Percentiles rank a stretch among this genome's conserved stretches.
These are phyloP conservation scores for Tetranychus piercei DNA, from an alignment of 2,888 invertebrate genomes.

Conservation along the genomic window DNA sequence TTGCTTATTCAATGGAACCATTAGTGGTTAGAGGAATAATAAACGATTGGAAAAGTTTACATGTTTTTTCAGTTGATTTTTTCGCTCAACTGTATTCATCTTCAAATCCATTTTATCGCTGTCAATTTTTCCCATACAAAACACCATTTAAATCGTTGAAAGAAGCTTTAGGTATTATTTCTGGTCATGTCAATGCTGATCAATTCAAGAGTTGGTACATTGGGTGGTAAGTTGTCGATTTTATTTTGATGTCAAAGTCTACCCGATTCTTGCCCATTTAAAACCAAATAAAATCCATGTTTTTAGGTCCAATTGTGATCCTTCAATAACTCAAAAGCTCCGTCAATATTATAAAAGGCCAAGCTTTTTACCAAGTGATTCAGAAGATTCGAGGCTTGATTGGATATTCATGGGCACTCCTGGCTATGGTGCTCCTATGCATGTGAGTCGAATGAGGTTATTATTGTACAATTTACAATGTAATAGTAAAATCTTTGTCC, in stretches of 20 bases:
- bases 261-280: not conserved
- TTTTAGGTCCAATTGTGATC: conserved; percentile 75
- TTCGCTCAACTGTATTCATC: conserved; percentile 49
- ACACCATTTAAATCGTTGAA: conserved; percentile 58
- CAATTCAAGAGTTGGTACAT: conserved; percentile 47
- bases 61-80: conserved; percentile 58
- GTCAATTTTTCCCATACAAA: conserved; percentile 82
- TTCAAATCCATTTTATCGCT: conserved; percentile 40
- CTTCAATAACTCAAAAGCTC: conserved; percentile 54
- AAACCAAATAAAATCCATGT: not conserved
- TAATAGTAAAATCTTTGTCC: not conserved
- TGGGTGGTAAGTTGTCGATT: conserved; percentile 42
- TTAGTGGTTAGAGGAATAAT: conserved; percentile 70
- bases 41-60: conserved; percentile 53
- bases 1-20: conserved; percentile 56
- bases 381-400: conserved; percentile 73
- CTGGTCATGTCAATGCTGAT: conserved; percentile 42
- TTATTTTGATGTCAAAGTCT: not conserved
- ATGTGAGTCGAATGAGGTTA: conserved; percentile 44
- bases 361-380: conserved; percentile 65
- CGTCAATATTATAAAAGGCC: conserved; percentile 60
- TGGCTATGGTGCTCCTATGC: conserved; percentile 85
- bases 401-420: conserved; percentile 96
- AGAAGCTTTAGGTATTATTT: conserved; percentile 64
- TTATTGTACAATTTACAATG: not conserved